Evolutionary conservation across 2,797 vertebrate genomes (phyloP).

Genomic region (Tokudaia muenninki): DNA sequence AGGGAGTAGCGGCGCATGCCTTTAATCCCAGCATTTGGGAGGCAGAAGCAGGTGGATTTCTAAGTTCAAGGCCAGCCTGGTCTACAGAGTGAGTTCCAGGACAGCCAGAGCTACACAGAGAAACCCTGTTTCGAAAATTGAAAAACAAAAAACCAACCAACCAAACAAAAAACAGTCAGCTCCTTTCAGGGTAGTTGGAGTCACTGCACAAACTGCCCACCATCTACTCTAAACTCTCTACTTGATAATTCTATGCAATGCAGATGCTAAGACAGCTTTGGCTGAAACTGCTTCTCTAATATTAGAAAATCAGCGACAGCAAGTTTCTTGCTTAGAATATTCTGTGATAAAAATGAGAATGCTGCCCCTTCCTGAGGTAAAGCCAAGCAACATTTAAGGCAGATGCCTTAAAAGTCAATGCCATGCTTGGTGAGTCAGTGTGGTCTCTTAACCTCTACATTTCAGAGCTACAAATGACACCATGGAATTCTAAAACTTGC

Average conservation of each 20-base stretch:
- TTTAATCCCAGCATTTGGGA: no score
- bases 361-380: not conserved
- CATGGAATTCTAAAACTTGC: not conserved
- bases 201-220: not conserved
- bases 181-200: not conserved
- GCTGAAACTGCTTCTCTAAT: slow-evolving; percentile 53
- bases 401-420: not conserved
- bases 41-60: no score
- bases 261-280: slow-evolving; percentile 6
- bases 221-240: not conserved
- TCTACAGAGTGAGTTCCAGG: no score
- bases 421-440: not conserved
- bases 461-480: not conserved
- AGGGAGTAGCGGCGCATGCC: no score
- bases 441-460: not conserved
- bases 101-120: no score
- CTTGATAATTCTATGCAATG: slow-evolving; percentile 29
- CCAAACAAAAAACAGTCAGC: not conserved
- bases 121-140: no score
- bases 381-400: slow-evolving; percentile 32
- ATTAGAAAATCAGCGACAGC: not conserved
- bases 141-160: no score
- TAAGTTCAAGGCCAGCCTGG: no score
- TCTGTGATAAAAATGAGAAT: slow-evolving; percentile 29
- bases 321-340: slow-evolving; percentile 16